Conservation (phyloP, 2,797 vertebrate species). For the Capromys pilorides region DNA sequence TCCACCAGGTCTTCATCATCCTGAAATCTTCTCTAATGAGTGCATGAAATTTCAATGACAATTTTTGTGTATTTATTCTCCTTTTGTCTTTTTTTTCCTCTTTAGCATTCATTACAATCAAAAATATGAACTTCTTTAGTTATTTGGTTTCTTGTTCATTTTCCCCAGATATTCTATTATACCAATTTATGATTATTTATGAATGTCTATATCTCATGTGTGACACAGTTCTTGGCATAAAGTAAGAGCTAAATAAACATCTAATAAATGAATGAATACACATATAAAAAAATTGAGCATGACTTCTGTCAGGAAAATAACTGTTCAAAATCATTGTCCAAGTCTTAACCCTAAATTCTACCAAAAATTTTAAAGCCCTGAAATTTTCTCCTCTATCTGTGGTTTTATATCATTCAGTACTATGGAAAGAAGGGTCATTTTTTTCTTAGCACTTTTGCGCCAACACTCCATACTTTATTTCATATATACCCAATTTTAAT, state of each 20-base stretch:
- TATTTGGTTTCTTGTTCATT: neutral
- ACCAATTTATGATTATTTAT: neutral
- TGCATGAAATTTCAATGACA: neutral
- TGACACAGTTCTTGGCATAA: neutral
- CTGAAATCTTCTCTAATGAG: neutral
- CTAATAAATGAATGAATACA: neutral
- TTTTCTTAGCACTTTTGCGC: neutral
- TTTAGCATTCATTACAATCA: neutral
- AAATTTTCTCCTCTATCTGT: neutral
- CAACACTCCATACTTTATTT: neutral
- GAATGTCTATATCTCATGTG: neutral
- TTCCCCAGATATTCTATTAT: neutral
- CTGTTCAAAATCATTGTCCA: neutral
- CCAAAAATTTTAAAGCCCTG: neutral
- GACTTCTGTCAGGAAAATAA: neutral
- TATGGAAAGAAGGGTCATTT: neutral
- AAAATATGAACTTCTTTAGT: constrained; percentile 3
- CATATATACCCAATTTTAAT: neutral
- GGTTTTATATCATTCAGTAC: neutral
- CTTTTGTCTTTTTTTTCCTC: neutral
- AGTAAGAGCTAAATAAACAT: neutral
- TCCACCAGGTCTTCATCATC: neutral
- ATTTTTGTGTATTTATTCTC: neutral
- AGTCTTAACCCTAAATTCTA: neutral
- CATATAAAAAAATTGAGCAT: neutral